A percentile compares a stretch with the other conserved stretches of the same genome.
These are phyloP conservation scores for Podocnemis expansa DNA, from an alignment of 2,113 vertebrate species.

Conservation along the genomic window DNA sequence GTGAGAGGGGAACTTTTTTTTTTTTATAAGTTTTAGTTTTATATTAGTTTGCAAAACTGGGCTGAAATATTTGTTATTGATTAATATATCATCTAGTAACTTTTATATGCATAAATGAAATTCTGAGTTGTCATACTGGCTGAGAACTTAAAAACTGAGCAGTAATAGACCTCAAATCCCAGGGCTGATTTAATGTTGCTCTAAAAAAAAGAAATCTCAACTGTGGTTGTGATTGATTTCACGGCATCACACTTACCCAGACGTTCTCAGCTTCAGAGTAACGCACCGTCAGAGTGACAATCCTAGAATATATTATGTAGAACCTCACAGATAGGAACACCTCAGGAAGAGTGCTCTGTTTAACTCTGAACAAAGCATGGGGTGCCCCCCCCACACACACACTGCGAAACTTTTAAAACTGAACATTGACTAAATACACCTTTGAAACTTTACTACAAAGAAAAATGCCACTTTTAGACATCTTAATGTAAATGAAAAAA, in stretches of 20 bases:
- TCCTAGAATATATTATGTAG: not conserved
- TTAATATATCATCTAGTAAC: not conserved
- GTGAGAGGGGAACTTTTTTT: no score
- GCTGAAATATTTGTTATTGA: not conserved
- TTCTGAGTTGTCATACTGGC: not conserved
- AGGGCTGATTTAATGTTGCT: not conserved
- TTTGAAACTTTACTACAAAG: no score
- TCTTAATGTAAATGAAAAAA: no score
- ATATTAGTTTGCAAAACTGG: not conserved
- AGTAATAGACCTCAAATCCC: not conserved
- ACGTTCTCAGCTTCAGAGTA: not conserved
- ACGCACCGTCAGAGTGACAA: not conserved
- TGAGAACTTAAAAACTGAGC: not conserved
- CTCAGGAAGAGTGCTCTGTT: no score
- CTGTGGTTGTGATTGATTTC: not conserved
- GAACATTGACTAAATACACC: no score
- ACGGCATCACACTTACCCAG: not conserved
- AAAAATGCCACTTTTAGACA: no score
- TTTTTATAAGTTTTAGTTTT: no score
- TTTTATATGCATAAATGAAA: not conserved
- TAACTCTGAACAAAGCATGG: no score
- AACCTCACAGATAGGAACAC: no score
- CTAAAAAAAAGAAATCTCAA: not conserved
- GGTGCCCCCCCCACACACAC: no score
- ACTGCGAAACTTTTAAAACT: no score